Base-by-base conservation (phyloP, 2,888 invertebrate species). In the Tanytarsus gracilentus region DNA sequence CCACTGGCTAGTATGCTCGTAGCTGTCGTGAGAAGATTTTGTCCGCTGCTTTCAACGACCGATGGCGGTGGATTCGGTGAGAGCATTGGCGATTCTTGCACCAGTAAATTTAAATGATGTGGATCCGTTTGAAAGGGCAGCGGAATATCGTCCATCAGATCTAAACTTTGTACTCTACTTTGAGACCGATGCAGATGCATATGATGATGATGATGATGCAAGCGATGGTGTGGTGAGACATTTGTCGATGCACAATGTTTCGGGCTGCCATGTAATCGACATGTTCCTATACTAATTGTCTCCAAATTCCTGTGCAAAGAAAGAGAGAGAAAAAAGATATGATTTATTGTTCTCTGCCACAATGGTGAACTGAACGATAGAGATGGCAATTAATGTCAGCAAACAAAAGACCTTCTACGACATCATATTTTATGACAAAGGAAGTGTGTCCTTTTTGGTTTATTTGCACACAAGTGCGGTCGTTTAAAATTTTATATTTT, bases 211-310 rank as follows among this genome's bases (percentile, higher is more conserved):
- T 48, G 53, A 30, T 56, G 56, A 11, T 44, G 58, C 21, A 58
- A 23, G 18, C 71, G 72, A 58, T 61, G 64, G 64, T 73, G 71
- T 36, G 74, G 74, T 67, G 74, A 74, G 63, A 72, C 72, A 68
- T 73, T 73, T 62, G 73, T 70, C 62, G 74, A 74, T 39, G 39
- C n/a, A 18, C 72, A 72, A 61, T 71, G 72, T 66, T 73, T 74
- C 44, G 74, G 74, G 67, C 74, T 74, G 61, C 74, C 71, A 65
- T 74, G 74, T 67, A 74, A 67, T 65, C 71, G 72, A 63, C 59
- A 65, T 51, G 66, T 63, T 61, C 64, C 65, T 36, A 65, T 63
- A 63, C 63, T 64, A 18, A 63, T 60, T 25, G 51, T 62, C 27
- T 64, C 64, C 61, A 64, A 62, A 61, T 62, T 64, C 50, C 64